Conservation (phyloP, 2,888 invertebrate species). For the Tridacna crocea region DNA sequence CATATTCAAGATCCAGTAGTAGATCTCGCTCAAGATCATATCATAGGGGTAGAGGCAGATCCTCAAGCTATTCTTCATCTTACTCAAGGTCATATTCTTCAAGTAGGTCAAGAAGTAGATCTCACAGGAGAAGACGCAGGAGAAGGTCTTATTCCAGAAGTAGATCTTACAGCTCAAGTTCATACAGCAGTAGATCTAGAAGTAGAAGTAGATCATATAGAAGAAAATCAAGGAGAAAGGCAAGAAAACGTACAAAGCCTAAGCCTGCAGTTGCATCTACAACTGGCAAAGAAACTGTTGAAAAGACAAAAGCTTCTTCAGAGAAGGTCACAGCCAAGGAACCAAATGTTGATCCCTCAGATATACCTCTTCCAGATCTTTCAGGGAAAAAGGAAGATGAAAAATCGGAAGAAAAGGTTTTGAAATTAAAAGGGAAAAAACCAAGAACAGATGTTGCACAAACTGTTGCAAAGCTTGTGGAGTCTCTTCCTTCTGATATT, state of each 20-base stretch:
- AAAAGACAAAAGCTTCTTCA: slow-evolving; percentile 51
- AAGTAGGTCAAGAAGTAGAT: slow-evolving; percentile 68
- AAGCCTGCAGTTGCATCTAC: slow-evolving; percentile 3
- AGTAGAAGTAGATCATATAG: slow-evolving; percentile 55
- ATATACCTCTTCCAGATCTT: slow-evolving; percentile 76
- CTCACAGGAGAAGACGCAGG: slow-evolving; percentile 67
- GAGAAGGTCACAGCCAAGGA: slow-evolving; percentile 52
- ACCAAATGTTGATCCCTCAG: slow-evolving; percentile 67
- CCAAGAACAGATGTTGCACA: slow-evolving; percentile 61
- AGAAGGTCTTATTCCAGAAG: slow-evolving; percentile 72
- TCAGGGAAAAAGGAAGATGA: slow-evolving; percentile 66
- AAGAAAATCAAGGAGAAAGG: slow-evolving; percentile 48
- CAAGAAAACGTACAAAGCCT: slow-evolving; percentile 27
- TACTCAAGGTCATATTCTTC: slow-evolving; percentile 64
- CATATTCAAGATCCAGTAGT: slow-evolving; percentile 72
- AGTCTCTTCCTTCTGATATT: slow-evolving; percentile 60
- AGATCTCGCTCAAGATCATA: slow-evolving; percentile 71
- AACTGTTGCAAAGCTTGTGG: slow-evolving; percentile 59
- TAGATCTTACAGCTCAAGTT: slow-evolving; percentile 63
- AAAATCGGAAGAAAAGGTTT: slow-evolving; percentile 61
- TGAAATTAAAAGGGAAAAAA: slow-evolving; percentile 71
- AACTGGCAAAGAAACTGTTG: slow-evolving; percentile 27
- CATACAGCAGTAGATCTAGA: slow-evolving; percentile 65
- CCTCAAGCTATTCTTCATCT: slow-evolving; percentile 70
- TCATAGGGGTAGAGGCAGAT: slow-evolving; percentile 57